A percentile compares a stretch with the other conserved stretches of the same genome.
Conservation (phyloP, 1,140 invertebrate species). For the Palaemon carinicauda region DNA sequence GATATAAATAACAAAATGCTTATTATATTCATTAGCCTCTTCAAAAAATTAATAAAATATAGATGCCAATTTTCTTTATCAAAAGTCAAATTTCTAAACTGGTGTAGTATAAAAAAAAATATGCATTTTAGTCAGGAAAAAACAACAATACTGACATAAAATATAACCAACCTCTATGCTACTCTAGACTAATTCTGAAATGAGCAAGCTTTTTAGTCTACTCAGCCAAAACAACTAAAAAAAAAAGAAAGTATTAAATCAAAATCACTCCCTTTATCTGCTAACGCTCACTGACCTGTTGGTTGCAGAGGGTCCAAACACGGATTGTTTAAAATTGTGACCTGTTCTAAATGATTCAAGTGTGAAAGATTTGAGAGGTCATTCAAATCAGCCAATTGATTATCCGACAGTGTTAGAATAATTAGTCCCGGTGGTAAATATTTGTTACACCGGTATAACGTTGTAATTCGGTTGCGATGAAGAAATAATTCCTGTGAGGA, state of each 20-base stretch:
- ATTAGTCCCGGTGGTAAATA: constrained; percentile 80
- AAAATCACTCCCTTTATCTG: neutral
- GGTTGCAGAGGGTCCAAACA: constrained; percentile 71
- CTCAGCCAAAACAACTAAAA: neutral
- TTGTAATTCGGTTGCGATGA: constrained; percentile 85
- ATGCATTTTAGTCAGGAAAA: too few species aligned
- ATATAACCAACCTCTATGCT: too few species aligned
- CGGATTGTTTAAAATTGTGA: constrained; percentile 86
- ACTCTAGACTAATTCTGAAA: too few species aligned
- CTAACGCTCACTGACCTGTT: constrained; percentile 29
- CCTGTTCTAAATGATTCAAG: constrained; percentile 77
- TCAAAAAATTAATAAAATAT: too few species aligned
- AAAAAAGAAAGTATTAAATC: neutral
- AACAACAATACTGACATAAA: too few species aligned
- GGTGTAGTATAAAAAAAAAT: too few species aligned
- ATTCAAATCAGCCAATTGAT: constrained; percentile 85
- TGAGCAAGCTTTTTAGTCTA: too few species aligned
- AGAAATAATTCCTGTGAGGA: constrained; percentile 80
- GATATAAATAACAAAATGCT: too few species aligned
- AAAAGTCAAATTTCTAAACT: too few species aligned
- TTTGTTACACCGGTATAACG: constrained; percentile 80
- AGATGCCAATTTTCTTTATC: too few species aligned
- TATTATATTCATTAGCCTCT: too few species aligned
- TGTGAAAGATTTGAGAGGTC: constrained; percentile 84
- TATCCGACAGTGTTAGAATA: constrained; percentile 82